phyloP scores from a whole-genome alignment of 2,113 vertebrate species.

The Serilophus lunatus region DNA sequence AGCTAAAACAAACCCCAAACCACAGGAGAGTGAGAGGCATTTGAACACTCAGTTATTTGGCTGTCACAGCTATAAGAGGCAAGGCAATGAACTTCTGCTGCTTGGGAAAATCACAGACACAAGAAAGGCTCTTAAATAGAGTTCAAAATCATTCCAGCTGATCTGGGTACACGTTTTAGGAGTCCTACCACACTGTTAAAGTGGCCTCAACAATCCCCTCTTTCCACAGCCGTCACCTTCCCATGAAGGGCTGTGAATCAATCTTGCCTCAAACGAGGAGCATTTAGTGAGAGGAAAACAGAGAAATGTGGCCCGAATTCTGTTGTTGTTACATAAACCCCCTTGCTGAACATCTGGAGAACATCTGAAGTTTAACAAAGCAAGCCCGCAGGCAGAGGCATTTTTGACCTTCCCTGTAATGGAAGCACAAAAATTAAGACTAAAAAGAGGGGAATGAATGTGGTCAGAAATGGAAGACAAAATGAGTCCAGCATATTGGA shows the following conservation, averaged over 20 bases:
- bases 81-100: background rate
- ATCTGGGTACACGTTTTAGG: background rate
- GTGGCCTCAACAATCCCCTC: background rate
- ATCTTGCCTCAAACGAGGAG: background rate
- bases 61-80: background rate
- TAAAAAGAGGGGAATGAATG: background rate
- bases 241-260: background rate
- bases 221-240: background rate
- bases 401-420: slow-evolving; percentile 38
- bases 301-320: slow-evolving; percentile 14
- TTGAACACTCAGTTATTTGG: background rate
- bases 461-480: background rate
- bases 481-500: rapidly evolving
- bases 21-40: background rate
- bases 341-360: slow-evolving; percentile 32
- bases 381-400: slow-evolving; percentile 11
- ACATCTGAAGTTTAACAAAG: slow-evolving; percentile 48
- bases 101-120: background rate
- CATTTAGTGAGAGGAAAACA: slow-evolving; percentile 6
- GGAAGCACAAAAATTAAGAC: background rate
- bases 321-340: slow-evolving; percentile 30
- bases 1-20: background rate
- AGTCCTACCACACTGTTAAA: background rate
- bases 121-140: background rate
- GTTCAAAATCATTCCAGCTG: background rate